These are phyloP conservation scores for Drosophila ustulata DNA, from an alignment of 2,888 invertebrate species.

Conservation along the genomic window DNA sequence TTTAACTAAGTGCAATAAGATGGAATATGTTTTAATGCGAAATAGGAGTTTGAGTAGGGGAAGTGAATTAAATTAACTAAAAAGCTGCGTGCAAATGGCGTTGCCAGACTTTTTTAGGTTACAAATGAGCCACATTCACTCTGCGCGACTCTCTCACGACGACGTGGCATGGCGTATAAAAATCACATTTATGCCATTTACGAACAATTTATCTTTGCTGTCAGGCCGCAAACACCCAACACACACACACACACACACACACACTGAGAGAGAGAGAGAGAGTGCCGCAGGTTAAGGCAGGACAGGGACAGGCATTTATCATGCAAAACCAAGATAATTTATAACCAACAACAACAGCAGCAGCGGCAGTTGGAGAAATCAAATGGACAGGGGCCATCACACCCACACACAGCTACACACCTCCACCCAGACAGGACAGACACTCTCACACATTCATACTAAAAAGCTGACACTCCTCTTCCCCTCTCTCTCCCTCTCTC, in stretches of 20 bases:
- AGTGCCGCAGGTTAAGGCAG: constrained; percentile 62
- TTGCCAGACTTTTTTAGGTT: constrained; percentile 29
- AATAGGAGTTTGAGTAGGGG: not conserved
- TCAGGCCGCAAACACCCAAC: constrained; percentile 71
- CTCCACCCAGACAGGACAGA: not conserved
- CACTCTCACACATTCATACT: not conserved
- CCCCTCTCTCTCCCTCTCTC: constrained; percentile 30
- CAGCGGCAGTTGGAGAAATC: constrained; percentile 24
- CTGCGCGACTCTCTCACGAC: constrained; percentile 1
- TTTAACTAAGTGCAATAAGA: constrained; percentile 8
- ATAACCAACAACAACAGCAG: constrained; percentile 63
- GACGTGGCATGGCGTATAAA: constrained; percentile 59
- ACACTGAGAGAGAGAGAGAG: constrained; percentile 4
- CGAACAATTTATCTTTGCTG: constrained; percentile 78
- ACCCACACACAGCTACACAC: constrained; percentile 15
- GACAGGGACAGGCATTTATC: constrained; percentile 68
- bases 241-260: constrained; percentile 32
- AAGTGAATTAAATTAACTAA: constrained; percentile 56
- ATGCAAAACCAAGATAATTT: constrained; percentile 81
- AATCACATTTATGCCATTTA: constrained; percentile 81
- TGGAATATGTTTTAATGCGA: not conserved
- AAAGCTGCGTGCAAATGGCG: constrained; percentile 36
- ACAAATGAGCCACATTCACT: constrained; percentile 48
- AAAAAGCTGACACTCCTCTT: constrained; percentile 27
- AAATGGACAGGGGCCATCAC: constrained; percentile 70